These are phyloP conservation scores for Cottus gobio DNA, from an alignment of 2,113 vertebrate species.

Conservation along the genomic window DNA sequence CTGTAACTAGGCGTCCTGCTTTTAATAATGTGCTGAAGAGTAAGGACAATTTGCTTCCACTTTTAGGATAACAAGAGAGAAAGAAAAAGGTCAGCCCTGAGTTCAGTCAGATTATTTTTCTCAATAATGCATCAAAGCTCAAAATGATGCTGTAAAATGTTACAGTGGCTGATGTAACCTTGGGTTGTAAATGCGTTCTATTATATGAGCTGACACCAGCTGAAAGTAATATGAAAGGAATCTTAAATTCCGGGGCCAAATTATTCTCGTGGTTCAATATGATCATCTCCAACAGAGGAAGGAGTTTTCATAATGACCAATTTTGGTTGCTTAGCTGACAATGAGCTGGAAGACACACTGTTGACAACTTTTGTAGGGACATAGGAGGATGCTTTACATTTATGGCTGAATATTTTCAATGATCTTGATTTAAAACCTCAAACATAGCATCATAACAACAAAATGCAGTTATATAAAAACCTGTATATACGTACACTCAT, in stretches of 20 bases:
- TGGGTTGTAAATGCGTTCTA: slow-evolving; percentile 25
- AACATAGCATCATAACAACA: neutral
- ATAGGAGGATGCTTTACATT: no score
- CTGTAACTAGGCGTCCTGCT: neutral
- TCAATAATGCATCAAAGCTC: slow-evolving; percentile 50
- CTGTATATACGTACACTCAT: neutral
- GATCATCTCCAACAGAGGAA: neutral
- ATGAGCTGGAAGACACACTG: no score
- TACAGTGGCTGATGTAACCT: slow-evolving; percentile 58
- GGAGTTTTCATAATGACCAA: no score
- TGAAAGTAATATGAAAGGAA: slow-evolving; percentile 45
- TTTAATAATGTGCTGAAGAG: slow-evolving; percentile 8
- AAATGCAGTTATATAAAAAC: neutral
- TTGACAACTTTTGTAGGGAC: no score
- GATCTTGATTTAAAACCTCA: no score
- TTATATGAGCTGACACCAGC: slow-evolving; percentile 50
- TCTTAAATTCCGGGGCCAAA: slow-evolving; percentile 11
- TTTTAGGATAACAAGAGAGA: slow-evolving; percentile 31
- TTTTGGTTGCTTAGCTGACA: no score
- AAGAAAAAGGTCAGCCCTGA: neutral
- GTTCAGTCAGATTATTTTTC: slow-evolving; percentile 45
- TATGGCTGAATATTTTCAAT: no score
- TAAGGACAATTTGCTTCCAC: slow-evolving; percentile 11
- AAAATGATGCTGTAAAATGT: slow-evolving; percentile 51
- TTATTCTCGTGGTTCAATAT: slow-evolving; percentile 15